Conservation (phyloP, 2,113 vertebrate genomes). For the Balaenoptera acutorostrata region DNA sequence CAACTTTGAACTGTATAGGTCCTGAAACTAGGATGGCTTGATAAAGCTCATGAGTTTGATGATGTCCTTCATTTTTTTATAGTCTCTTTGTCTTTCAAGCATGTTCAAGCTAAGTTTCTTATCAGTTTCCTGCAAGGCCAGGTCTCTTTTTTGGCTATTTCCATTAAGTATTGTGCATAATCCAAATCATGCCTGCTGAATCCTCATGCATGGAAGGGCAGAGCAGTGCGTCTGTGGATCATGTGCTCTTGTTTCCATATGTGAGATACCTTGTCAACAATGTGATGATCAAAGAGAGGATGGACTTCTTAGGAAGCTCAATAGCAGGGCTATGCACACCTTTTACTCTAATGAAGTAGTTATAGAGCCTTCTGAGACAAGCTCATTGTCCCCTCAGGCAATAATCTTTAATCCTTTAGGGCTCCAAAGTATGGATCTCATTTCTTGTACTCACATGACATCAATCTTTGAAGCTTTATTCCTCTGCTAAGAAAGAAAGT, state of each 20-base stretch:
- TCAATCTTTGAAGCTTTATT: constrained; percentile 4
- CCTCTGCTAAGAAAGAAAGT: neutral
- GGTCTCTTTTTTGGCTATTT: neutral
- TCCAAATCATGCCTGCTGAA: neutral
- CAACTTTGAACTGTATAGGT: neutral
- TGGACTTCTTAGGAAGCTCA: neutral
- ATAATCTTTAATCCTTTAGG: neutral
- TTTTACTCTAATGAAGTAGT: neutral
- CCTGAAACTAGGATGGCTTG: neutral
- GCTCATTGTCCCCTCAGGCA: neutral
- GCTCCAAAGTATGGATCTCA: neutral
- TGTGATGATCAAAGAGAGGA: neutral
- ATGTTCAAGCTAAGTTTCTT: neutral
- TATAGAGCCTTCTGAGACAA: neutral
- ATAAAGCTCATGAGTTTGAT: neutral
- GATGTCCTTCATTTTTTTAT: neutral
- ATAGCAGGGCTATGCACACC: neutral
- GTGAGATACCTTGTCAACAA: neutral
- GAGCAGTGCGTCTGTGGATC: neutral
- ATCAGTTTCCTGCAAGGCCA: neutral
- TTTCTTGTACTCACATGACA: neutral
- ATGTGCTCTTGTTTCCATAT: accelerated
- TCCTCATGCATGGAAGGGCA: neutral
- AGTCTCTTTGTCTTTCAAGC: neutral
- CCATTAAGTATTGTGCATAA: neutral